phyloP scores from a whole-genome alignment of 2,888 invertebrate species.

The Drosophila borborema region DNA sequence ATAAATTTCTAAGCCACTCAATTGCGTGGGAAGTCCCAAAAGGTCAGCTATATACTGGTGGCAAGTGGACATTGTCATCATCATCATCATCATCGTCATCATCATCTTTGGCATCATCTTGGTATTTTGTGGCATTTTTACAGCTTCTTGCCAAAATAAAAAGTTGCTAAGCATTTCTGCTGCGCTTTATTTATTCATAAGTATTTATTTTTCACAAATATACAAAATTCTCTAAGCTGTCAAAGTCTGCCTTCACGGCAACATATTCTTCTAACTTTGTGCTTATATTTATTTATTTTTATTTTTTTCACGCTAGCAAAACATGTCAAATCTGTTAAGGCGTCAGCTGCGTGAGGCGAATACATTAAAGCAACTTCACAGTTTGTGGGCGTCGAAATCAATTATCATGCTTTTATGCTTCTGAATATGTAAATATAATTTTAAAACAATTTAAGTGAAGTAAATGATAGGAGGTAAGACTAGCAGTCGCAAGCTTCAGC shows the following conservation, averaged over 20 bases:
- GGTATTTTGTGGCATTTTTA: constrained; percentile 41
- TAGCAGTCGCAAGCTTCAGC: neutral
- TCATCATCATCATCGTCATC: constrained; percentile 19
- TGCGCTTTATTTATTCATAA: constrained; percentile 35
- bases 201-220: constrained; percentile 13
- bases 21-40: constrained; percentile 23
- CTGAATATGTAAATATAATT: neutral
- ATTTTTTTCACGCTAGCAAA: constrained; percentile 36
- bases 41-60: constrained; percentile 29
- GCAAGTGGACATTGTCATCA: constrained; percentile 11
- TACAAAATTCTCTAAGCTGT: constrained; percentile 41
- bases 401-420: neutral
- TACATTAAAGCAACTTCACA: constrained; percentile 13
- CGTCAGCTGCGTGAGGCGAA: constrained; percentile 32
- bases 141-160: constrained; percentile 14
- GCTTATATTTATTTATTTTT: constrained; percentile 10
- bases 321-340: constrained; percentile 52
- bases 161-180: constrained; percentile 43
- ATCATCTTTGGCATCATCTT: constrained; percentile 12
- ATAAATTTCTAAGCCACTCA: constrained; percentile 13
- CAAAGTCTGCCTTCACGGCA: constrained; percentile 18
- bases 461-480: neutral
- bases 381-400: constrained; percentile 16
- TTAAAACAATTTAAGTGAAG: neutral
- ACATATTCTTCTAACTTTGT: neutral